Conservation (phyloP, 2,113 vertebrate genomes). For the Prionailurus viverrinus region DNA sequence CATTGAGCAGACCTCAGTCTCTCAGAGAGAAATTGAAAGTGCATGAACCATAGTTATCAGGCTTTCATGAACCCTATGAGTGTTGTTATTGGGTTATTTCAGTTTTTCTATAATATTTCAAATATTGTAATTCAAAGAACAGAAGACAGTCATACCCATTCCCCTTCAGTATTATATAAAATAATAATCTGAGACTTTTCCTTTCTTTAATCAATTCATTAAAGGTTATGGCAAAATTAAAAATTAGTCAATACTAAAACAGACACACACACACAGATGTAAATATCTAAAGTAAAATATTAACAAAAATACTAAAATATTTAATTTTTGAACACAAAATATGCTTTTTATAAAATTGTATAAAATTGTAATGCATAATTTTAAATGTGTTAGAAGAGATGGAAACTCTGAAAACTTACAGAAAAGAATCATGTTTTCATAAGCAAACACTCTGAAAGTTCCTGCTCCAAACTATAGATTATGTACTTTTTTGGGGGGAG, state of each 20-base stretch:
- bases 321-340: not conserved
- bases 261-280: not conserved
- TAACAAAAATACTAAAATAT: not conserved
- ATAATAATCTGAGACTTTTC: conserved; percentile 28
- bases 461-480: not conserved
- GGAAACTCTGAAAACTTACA: not conserved
- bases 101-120: not conserved
- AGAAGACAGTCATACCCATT: not conserved
- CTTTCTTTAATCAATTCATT: not conserved
- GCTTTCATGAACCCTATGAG: not conserved
- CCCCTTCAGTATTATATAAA: not conserved
- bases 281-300: conserved; percentile 16
- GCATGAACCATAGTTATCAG: conserved; percentile 42
- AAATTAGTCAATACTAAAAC: not conserved
- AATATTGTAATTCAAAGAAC: conserved; percentile 58
- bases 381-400: conserved; percentile 35
- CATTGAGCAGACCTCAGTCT: conserved; percentile 14
- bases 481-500: not conserved
- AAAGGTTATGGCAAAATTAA: conserved; percentile 42
- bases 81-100: not conserved
- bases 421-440: conserved; percentile 30
- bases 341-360: not conserved
- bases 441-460: not conserved
- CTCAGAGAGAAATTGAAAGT: conserved; percentile 49
- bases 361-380: not conserved